phyloP scores from a whole-genome alignment of 2,888 invertebrate genomes.

The Zele albiditarsus region DNA sequence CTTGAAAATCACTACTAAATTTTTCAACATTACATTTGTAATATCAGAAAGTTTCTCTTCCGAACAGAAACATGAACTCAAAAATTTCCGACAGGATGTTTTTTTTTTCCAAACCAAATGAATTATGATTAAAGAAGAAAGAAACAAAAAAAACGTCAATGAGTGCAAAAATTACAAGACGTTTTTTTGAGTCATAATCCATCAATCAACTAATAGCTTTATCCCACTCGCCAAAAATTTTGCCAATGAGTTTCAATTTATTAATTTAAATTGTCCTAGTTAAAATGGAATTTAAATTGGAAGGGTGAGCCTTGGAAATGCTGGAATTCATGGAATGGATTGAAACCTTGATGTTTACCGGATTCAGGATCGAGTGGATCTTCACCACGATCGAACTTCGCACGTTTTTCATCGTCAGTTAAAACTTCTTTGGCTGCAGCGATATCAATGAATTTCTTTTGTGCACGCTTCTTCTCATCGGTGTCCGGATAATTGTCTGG shows the following conservation, averaged over 20 bases:
- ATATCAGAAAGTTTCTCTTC: background rate
- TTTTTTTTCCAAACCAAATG: background rate
- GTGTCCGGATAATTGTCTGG: conserved; percentile 93
- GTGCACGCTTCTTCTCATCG: conserved; percentile 93
- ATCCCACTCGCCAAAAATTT: background rate
- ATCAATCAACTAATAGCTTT: background rate
- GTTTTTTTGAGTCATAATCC: background rate
- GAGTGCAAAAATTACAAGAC: background rate
- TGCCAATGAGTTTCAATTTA: background rate
- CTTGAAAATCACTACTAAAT: background rate
- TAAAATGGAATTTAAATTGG: conserved; percentile 98
- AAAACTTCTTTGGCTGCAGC: conserved; percentile 99
- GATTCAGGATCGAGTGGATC: conserved; percentile 98
- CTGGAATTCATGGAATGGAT: conserved; percentile 84
- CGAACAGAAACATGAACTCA: no score
- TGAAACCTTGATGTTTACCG: conserved; percentile 78
- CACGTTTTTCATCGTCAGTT: conserved; percentile 92
- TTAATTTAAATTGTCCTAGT: conserved; percentile 72
- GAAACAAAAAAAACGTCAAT: background rate
- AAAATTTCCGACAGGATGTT: background rate
- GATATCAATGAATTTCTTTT: conserved; percentile 98
- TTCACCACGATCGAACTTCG: conserved; percentile 94
- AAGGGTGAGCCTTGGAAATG: conserved; percentile 89
- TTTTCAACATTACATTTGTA: background rate
- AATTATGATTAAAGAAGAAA: conserved; percentile 43